These are phyloP conservation scores for Holothuria leucospilota DNA, from an alignment of 53 echinoderm and acorn worm genomes.

Conservation along the genomic window DNA sequence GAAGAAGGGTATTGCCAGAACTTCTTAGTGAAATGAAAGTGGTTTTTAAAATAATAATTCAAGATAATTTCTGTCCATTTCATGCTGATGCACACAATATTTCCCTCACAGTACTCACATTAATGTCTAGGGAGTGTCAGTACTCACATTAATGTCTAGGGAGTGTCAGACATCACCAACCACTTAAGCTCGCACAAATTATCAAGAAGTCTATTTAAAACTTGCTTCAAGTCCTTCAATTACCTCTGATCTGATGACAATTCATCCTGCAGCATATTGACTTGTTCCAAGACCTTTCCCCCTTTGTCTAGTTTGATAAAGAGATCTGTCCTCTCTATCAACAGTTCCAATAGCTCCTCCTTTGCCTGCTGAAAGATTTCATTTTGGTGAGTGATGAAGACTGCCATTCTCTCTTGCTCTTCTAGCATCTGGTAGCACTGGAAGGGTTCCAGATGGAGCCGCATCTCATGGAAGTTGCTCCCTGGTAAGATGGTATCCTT, in stretches of 20 bases:
- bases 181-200: no score
- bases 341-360: conserved; percentile 77
- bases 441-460: conserved; percentile 61
- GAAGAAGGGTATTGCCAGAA: no score
- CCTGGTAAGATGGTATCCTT: conserved; percentile 64
- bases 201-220: no score
- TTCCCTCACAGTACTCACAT: no score
- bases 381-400: conserved; percentile 82
- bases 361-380: conserved; percentile 70
- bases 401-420: conserved; percentile 66
- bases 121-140: no score
- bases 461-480: conserved; percentile 63
- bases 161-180: no score
- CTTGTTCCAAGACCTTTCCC: conserved; percentile 35
- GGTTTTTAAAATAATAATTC: no score
- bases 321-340: conserved; percentile 53
- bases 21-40: no score
- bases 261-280: conserved; percentile 51
- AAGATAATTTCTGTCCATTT: no score
- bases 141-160: no score
- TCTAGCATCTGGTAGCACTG: conserved; percentile 77
- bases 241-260: conserved; percentile 29
- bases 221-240: no score
- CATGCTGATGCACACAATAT: no score
- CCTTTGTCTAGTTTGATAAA: conserved; percentile 42